Percentiles rank a stretch among this genome's conserved stretches.
Conservation (phyloP, 1,140 invertebrate species). For the Cataglyphis hispanica region DNA sequence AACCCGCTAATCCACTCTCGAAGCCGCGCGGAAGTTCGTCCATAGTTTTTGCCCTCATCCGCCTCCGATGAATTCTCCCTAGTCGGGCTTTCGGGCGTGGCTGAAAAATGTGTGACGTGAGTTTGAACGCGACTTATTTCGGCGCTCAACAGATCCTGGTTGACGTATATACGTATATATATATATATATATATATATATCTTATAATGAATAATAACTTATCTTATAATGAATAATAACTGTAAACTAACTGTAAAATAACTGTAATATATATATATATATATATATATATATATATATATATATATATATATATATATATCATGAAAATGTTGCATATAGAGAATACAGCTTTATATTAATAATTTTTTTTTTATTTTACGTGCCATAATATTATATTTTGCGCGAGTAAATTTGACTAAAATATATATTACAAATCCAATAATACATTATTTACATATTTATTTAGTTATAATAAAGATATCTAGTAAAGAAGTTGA, state of each 20-base stretch:
- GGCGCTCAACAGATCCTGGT: neutral
- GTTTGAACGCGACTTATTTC: slow-evolving; percentile 33
- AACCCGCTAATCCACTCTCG: slow-evolving; percentile 52
- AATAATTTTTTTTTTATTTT: neutral
- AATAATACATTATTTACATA: neutral
- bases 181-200: too few relatives aligned
- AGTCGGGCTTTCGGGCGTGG: slow-evolving; percentile 21
- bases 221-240: too few relatives aligned
- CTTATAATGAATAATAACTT: too few relatives aligned
- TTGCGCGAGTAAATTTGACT: neutral
- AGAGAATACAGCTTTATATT: neutral
- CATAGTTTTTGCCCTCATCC: slow-evolving; percentile 36
- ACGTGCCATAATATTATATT: neutral
- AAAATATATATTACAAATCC: neutral
- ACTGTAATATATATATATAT: too few relatives aligned
- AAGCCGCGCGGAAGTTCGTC: slow-evolving; percentile 45
- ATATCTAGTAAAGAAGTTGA: neutral
- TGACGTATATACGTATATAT: neutral
- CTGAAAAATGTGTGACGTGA: slow-evolving; percentile 21
- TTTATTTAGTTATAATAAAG: neutral
- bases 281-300: too few relatives aligned
- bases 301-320: too few relatives aligned
- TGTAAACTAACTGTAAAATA: too few relatives aligned
- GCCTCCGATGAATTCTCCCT: slow-evolving; percentile 40
- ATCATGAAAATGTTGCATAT: neutral